Percentiles rank a stretch among this genome's conserved stretches.
Evolutionary conservation across 2,113 vertebrate species (phyloP).

Genomic region (Xenotilapia caudafasciata): DNA sequence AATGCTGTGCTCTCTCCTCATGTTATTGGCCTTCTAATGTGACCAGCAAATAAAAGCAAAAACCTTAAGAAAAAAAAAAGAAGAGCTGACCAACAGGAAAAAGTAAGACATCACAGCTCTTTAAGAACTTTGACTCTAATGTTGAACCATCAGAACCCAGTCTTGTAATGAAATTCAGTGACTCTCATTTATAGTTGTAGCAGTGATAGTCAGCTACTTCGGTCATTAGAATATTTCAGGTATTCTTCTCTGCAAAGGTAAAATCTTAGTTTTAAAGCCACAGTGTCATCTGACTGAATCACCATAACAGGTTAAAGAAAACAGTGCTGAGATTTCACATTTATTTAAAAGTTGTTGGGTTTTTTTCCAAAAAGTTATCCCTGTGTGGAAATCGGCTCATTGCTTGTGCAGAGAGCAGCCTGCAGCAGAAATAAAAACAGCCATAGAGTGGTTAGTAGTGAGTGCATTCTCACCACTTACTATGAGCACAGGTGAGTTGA

Average conservation of each 20-base stretch:
- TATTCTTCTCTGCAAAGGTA: background rate
- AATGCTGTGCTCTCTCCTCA: background rate
- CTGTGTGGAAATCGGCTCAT: conserved; percentile 22
- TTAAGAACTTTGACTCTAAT: background rate
- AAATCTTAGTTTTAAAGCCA: background rate
- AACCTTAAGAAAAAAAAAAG: background rate
- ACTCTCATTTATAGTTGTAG: background rate
- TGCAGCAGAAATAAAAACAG: background rate
- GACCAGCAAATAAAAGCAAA: background rate
- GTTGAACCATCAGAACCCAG: background rate
- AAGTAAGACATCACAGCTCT: background rate
- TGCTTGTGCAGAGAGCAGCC: conserved; percentile 3
- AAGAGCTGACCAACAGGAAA: background rate
- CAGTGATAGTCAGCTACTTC: background rate
- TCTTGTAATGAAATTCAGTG: background rate
- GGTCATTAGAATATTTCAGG: background rate
- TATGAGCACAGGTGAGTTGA: background rate
- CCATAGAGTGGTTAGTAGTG: background rate
- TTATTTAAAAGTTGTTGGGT: accelerated
- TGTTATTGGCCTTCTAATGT: background rate
- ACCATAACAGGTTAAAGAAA: background rate
- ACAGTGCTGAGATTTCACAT: background rate
- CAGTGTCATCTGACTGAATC: background rate
- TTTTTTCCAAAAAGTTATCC: background rate
- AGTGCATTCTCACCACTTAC: background rate